Conservation (phyloP, 1,140 invertebrate species). For the Neodiprion fabricii region DNA sequence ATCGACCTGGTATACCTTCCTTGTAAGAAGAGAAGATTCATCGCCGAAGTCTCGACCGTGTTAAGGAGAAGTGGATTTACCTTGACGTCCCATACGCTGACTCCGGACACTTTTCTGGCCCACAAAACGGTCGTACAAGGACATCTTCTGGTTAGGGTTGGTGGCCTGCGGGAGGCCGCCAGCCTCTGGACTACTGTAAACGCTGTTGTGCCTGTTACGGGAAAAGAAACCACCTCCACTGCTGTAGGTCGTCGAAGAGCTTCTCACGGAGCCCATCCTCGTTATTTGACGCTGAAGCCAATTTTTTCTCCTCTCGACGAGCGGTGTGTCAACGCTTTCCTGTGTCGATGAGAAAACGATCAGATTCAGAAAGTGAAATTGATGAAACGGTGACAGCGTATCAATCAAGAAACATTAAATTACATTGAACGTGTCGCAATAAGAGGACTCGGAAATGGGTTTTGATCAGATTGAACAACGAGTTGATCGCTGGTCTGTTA, state of each 20-base stretch:
- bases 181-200: conserved; percentile 81
- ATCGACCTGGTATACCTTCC: no score
- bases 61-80: conserved; percentile 48
- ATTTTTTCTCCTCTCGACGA: conserved; percentile 83
- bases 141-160: conserved; percentile 71
- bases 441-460: conserved; percentile 21
- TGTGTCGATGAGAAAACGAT: conserved; percentile 46
- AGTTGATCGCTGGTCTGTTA: no score
- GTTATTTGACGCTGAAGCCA: conserved; percentile 86
- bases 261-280: conserved; percentile 80
- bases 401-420: conserved; percentile 13
- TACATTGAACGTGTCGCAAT: no score
- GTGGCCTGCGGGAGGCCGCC: conserved; percentile 56
- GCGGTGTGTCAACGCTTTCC: conserved; percentile 87
- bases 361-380: conserved; percentile 15
- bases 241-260: conserved; percentile 83
- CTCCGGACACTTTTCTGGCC: conserved; percentile 78
- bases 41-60: no score
- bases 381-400: no score
- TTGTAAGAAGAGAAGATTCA: no score
- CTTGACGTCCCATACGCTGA: conserved; percentile 71
- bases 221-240: conserved; percentile 76
- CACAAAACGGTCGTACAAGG: conserved; percentile 80
- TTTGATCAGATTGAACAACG: no score
- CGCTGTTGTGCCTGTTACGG: conserved; percentile 74